These are phyloP conservation scores for Gymnothorax javanicus DNA, from an alignment of 2,797 vertebrate genomes.

Conservation along the genomic window DNA sequence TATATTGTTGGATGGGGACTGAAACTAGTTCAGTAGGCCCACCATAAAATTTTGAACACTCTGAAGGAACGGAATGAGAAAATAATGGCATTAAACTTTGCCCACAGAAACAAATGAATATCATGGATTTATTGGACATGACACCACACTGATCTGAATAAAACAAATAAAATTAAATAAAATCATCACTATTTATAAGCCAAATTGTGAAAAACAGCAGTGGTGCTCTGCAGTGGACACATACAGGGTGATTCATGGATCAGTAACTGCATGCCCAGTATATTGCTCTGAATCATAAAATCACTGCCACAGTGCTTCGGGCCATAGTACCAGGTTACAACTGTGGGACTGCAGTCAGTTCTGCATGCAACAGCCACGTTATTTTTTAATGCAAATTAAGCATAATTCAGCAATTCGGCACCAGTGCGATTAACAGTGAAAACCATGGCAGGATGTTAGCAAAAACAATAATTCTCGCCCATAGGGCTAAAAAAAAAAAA, in stretches of 20 bases:
- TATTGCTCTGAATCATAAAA: too few species aligned
- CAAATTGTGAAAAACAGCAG: background rate
- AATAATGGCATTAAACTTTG: conserved; percentile 24
- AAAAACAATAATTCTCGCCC: too few species aligned
- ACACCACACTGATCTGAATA: background rate
- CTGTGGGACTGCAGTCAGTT: too few species aligned
- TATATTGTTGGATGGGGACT: conserved; percentile 26
- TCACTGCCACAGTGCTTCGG: too few species aligned
- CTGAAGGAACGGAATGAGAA: conserved; percentile 11
- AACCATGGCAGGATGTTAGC: too few species aligned
- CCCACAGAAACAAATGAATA: conserved; percentile 22
- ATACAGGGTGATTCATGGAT: background rate
- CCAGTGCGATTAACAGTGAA: too few species aligned
- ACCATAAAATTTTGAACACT: conserved; percentile 20
- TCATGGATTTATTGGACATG: conserved; percentile 11
- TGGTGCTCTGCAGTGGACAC: background rate
- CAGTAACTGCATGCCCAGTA: too few species aligned
- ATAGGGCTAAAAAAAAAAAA: too few species aligned
- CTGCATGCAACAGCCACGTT: too few species aligned
- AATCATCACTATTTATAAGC: background rate
- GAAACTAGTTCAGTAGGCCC: background rate
- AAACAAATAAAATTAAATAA: background rate
- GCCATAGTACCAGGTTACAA: too few species aligned
- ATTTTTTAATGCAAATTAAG: too few species aligned
- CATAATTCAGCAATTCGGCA: too few species aligned